Percentiles rank a stretch among this genome's conserved stretches.
phyloP scores from a whole-genome alignment of 2,113 vertebrate genomes.

The Rhynchomys soricoides region DNA sequence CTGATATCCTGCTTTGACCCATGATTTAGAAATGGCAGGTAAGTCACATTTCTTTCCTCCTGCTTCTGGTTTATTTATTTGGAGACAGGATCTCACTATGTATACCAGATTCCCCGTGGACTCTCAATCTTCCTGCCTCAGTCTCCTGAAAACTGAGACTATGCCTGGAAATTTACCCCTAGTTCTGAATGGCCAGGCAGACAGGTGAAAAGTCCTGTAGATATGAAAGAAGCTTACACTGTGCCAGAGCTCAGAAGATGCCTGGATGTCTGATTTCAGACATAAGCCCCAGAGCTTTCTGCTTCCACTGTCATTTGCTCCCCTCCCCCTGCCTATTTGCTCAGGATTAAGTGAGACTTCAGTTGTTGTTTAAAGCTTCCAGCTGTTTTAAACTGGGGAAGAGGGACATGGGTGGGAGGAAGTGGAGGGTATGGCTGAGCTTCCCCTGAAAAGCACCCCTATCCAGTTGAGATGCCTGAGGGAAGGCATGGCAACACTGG shows the following conservation, averaged over 20 bases:
- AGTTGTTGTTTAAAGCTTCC: neutral
- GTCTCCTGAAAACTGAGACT: neutral
- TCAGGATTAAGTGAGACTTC: conserved; percentile 43
- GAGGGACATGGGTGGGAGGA: neutral
- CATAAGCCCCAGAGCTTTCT: neutral
- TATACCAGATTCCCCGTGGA: neutral
- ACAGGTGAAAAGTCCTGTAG: neutral
- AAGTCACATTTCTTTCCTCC: neutral
- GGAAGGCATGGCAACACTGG: neutral
- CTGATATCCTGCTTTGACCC: neutral
- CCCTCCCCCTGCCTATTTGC: neutral
- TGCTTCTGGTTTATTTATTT: neutral
- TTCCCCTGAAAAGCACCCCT: neutral
- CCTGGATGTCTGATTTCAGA: neutral
- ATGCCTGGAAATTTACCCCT: too few relatives aligned
- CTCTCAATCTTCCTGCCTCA: neutral
- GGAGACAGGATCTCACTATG: neutral
- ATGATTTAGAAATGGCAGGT: neutral
- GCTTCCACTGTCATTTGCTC: neutral
- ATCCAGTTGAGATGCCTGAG: neutral
- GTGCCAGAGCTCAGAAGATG: neutral
- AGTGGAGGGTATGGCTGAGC: neutral
- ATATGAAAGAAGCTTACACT: neutral
- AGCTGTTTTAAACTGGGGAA: conserved; percentile 26
- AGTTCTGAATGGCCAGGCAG: neutral